Conservation (phyloP, 2,888 invertebrate genomes). For the Drosophila longiperda region DNA sequence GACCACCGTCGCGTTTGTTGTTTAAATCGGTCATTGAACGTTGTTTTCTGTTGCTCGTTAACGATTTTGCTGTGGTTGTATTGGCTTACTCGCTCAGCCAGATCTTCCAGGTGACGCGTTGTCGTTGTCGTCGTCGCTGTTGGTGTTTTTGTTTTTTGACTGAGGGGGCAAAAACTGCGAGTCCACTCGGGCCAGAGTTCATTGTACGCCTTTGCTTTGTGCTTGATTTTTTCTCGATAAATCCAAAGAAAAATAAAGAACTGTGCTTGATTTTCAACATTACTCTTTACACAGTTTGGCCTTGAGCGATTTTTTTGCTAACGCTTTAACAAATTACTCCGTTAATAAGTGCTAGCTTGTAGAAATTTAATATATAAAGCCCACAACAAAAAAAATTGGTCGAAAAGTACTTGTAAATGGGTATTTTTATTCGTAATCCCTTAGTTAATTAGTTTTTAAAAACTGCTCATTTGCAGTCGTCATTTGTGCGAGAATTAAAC, state of each 20-base stretch:
- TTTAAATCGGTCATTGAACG: slow-evolving; percentile 68
- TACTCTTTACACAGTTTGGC: slow-evolving; percentile 11
- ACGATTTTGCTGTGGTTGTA: slow-evolving; percentile 7
- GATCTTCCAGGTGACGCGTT: slow-evolving; percentile 52
- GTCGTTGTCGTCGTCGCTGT: slow-evolving; percentile 14
- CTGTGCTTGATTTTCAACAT: slow-evolving; percentile 7
- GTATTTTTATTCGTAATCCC: neutral
- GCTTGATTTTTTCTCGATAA: slow-evolving; percentile 11
- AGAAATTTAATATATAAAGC: neutral
- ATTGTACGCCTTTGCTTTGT: slow-evolving; percentile 48
- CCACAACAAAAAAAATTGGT: neutral
- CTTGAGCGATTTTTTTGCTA: slow-evolving; percentile 15
- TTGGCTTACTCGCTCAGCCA: slow-evolving; percentile 23
- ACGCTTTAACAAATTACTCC: neutral
- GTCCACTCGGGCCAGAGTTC: slow-evolving; percentile 50
- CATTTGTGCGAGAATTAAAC: neutral
- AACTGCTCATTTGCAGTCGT: neutral
- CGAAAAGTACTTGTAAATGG: neutral
- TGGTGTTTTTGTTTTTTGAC: slow-evolving; percentile 18
- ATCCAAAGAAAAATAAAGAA: neutral
- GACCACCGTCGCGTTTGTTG: slow-evolving; percentile 30
- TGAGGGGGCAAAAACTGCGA: slow-evolving; percentile 39
- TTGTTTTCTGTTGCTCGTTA: slow-evolving; percentile 30
- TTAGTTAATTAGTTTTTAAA: neutral
- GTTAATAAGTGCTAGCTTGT: neutral